Evolutionary conservation across 2,888 invertebrate genomes (phyloP).

Genomic region (Phymatocera aterrima): DNA sequence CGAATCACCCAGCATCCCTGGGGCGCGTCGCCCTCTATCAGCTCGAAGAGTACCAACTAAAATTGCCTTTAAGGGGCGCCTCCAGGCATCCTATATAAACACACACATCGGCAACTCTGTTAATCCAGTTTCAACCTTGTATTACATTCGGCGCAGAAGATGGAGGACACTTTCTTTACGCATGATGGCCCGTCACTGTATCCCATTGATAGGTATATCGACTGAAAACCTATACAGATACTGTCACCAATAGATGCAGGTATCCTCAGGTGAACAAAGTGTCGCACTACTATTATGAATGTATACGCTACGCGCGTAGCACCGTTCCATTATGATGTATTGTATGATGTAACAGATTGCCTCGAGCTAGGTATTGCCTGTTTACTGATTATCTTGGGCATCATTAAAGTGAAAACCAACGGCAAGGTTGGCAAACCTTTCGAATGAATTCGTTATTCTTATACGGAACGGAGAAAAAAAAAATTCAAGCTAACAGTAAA

Average conservation of each 20-base stretch:
- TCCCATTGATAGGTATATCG: background rate
- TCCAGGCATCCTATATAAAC: background rate
- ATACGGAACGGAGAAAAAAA: too few relatives aligned
- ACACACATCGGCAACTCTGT: background rate
- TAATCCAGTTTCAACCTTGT: slow-evolving; percentile 1
- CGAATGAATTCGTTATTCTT: too few relatives aligned
- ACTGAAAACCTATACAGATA: background rate
- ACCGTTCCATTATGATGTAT: background rate
- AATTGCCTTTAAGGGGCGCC: slow-evolving; percentile 35
- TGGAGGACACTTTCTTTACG: background rate
- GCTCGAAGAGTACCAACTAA: slow-evolving; percentile 3
- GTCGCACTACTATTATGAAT: background rate
- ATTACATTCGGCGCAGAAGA: background rate
- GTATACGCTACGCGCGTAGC: background rate
- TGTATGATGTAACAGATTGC: background rate
- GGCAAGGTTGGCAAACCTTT: too few relatives aligned
- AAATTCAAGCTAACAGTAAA: too few relatives aligned
- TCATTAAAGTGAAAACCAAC: background rate
- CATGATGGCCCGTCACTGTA: background rate
- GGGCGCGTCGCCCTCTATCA: slow-evolving; percentile 29
- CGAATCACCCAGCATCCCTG: slow-evolving; percentile 24
- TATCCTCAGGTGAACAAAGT: background rate
- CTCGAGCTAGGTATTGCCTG: background rate
- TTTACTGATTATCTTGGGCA: background rate
- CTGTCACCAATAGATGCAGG: background rate